These are phyloP conservation scores for Pseudochaenichthys georgianus DNA, from an alignment of 2,797 vertebrate genomes.

Conservation along the genomic window DNA sequence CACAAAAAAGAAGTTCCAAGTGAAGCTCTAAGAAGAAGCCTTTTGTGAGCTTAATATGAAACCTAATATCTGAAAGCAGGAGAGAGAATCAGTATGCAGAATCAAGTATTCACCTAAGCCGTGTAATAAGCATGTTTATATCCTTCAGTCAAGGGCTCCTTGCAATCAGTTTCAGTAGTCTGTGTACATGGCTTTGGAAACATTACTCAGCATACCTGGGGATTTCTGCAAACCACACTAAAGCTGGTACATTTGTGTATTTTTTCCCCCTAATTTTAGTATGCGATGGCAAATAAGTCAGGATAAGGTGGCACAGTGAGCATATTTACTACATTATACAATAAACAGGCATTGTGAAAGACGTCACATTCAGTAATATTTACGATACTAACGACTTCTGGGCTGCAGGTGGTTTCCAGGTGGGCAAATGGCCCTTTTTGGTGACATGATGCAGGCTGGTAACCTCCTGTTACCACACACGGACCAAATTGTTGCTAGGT, in stretches of 20 bases:
- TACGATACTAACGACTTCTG: neutral
- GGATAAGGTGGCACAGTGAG: no score
- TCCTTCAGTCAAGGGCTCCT: neutral
- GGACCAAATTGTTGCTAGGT: conserved; percentile 16
- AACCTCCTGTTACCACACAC: conserved; percentile 9
- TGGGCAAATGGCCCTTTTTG: conserved; percentile 15
- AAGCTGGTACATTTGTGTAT: no score
- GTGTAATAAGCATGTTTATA: neutral
- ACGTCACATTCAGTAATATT: no score
- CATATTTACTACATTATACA: no score
- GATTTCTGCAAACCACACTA: no score
- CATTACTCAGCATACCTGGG: neutral
- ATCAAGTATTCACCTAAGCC: no score
- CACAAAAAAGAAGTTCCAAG: conserved; percentile 17
- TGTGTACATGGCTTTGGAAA: neutral
- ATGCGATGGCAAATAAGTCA: no score
- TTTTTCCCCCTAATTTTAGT: no score
- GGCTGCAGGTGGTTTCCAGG: conserved; percentile 38
- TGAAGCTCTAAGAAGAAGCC: conserved; percentile 16
- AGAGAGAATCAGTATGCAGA: neutral
- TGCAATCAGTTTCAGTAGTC: conserved; percentile 3
- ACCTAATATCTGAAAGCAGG: conserved; percentile 35
- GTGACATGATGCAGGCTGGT: conserved; percentile 11
- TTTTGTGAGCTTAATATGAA: conserved; percentile 42
- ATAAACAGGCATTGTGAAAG: no score